Percentiles rank a stretch among this genome's conserved stretches.
phyloP scores from a whole-genome alignment of 1,140 invertebrate genomes.

The Cheumatopsyche charites region DNA sequence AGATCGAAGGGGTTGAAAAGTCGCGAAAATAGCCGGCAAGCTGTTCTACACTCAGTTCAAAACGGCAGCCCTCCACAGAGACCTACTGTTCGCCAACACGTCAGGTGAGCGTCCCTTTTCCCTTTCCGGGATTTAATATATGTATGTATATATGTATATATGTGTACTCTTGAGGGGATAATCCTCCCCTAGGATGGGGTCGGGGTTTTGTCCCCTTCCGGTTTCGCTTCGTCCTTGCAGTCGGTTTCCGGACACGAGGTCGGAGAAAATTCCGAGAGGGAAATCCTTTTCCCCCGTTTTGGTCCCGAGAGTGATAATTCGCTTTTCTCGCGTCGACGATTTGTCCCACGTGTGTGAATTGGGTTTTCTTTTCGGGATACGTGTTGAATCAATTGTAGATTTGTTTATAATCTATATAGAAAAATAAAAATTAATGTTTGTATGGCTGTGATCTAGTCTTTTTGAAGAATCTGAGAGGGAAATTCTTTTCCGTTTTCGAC shows the following conservation, averaged over 20 bases:
- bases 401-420: too few species aligned
- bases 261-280: constrained; percentile 1
- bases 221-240: neutral
- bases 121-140: too few species aligned
- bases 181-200: too few species aligned
- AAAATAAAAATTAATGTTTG: too few species aligned
- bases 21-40: constrained; percentile 54
- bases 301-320: constrained; percentile 4
- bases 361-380: too few species aligned
- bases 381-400: too few species aligned
- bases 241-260: neutral
- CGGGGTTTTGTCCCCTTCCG: neutral
- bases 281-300: neutral
- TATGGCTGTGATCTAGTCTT: too few species aligned
- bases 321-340: constrained; percentile 5
- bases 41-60: constrained; percentile 64
- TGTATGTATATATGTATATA: too few species aligned
- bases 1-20: constrained; percentile 51
- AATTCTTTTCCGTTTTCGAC: neutral
- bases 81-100: constrained; percentile 62
- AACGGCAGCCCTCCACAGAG: constrained; percentile 63
- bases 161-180: too few species aligned
- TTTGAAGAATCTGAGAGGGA: neutral
- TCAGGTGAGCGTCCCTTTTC: constrained; percentile 55
- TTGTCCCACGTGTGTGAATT: neutral